Evolutionary conservation across 2,888 invertebrate genomes (phyloP), one percentile per base, ranked within the genome.

Genomic region (Hirtodrosophila trivittata): DNA sequence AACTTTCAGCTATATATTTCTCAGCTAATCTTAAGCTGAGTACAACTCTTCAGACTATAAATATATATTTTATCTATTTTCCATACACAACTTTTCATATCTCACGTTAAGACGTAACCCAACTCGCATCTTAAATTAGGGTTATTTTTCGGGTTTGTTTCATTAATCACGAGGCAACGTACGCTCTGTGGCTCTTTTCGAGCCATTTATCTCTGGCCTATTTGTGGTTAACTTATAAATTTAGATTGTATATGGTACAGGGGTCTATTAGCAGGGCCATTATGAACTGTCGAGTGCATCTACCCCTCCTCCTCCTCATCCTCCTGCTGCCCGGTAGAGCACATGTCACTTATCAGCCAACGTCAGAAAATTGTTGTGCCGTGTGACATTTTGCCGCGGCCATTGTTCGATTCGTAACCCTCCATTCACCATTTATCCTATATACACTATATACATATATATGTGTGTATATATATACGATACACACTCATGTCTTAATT

Each of bases 271-370:
- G 72, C 66, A 85, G 66, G 30, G 18, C 54, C 51, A 58, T 72
- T 72, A 62, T 42, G 50, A 45, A 50, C 28, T 64, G 63, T 32
- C 32, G 18, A 21, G 18, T 21, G 18, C 18, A 21, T 21, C 18
- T 21, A 3, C 18, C 18, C 3, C 5, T 21, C 18, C 18, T 21
- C 3, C 18, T 5, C 18, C 18, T 21, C 18, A 2, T 5, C 18
- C 18, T 21, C 5, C 18, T 21, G 5, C 18, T 21, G 18, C 5
- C 18, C 2, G 18, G 18, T 5, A 21, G 2, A 86, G 86, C 78
- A 86, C 78, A 78, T 78, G 87, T 77, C 80, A 73, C 74, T 55
- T 78, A 58, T 84, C 86, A 80, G 73, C 84, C 81, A 75, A 75
- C 58, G 86, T 78, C 84, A 63, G 59, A 32, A 62, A 46, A 55